A percentile compares a stretch with the other conserved stretches of the same genome.
phyloP scores from a whole-genome alignment of 2,797 vertebrate species.

The Scarus forsteni region DNA sequence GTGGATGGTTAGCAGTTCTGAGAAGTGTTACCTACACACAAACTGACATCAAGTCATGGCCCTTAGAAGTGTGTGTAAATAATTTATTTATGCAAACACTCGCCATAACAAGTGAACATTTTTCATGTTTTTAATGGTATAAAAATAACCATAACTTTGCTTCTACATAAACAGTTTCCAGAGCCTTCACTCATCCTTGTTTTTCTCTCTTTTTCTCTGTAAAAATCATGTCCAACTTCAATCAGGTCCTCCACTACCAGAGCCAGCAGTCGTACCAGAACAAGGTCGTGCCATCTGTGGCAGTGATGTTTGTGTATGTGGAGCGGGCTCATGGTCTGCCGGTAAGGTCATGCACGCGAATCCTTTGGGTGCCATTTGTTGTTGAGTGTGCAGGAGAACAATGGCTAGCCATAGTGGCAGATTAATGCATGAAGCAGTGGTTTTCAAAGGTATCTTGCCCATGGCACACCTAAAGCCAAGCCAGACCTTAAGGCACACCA shows the following conservation, averaged over 20 bases:
- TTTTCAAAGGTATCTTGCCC: too few relatives aligned
- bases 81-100: too few relatives aligned
- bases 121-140: not conserved
- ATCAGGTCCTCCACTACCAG: conserved; percentile 89
- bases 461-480: too few relatives aligned
- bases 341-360: conserved; percentile 78
- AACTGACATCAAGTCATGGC: too few relatives aligned
- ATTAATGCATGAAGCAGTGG: not conserved
- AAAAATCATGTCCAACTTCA: not conserved
- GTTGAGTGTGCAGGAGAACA: conserved; percentile 20
- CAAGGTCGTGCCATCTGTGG: conserved; percentile 86
- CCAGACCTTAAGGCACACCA: too few relatives aligned
- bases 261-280: conserved; percentile 87
- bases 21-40: not conserved
- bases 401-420: conserved; percentile 4
- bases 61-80: not conserved
- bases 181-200: not conserved
- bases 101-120: not conserved
- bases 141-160: not conserved
- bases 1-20: too few relatives aligned
- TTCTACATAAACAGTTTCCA: not conserved
- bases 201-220: conserved; percentile 1
- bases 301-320: conserved; percentile 89
- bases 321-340: conserved; percentile 90
- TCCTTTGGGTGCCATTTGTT: conserved; percentile 24